Evolutionary conservation across 2,888 invertebrate species (phyloP).

Genomic region (Penaeus monodon): DNA sequence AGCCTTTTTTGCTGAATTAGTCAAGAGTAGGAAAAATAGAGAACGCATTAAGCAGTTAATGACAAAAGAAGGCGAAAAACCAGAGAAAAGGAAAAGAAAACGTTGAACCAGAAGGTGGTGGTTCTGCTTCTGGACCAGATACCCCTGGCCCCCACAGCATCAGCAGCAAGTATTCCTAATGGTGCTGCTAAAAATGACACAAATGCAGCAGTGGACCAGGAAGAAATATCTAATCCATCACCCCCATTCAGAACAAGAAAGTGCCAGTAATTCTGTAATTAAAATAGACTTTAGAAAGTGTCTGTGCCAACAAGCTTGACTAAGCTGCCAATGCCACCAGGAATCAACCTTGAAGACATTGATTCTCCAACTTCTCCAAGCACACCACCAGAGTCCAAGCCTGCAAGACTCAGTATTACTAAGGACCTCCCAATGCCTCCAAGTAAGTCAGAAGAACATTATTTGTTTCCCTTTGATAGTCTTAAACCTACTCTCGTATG

Average conservation of each 20-base stretch:
- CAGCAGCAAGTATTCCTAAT: slow-evolving; percentile 41
- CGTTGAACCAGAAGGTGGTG: slow-evolving; percentile 52
- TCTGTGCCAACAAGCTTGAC: slow-evolving; percentile 62
- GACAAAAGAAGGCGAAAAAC: slow-evolving; percentile 55
- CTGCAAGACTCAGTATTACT: slow-evolving; percentile 71
- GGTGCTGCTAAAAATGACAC: slow-evolving; percentile 41
- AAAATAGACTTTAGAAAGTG: slow-evolving; percentile 56
- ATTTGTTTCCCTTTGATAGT: no score
- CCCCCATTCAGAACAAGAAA: slow-evolving; percentile 40
- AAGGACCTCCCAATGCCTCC: slow-evolving; percentile 96
- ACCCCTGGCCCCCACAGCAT: slow-evolving; percentile 39
- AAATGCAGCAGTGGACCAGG: slow-evolving; percentile 24
- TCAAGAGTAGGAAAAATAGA: slow-evolving; percentile 78
- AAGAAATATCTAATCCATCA: slow-evolving; percentile 49
- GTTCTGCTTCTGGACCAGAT: slow-evolving; percentile 27
- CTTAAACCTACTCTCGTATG: background rate
- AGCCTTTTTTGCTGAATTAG: slow-evolving; percentile 90
- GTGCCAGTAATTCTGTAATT: slow-evolving; percentile 15
- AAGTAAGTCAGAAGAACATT: slow-evolving; percentile 72
- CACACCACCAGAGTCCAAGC: slow-evolving; percentile 72
- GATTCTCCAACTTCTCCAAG: slow-evolving; percentile 77
- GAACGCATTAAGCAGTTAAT: slow-evolving; percentile 58
- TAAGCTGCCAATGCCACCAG: slow-evolving; percentile 88
- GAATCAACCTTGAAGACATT: slow-evolving; percentile 79
- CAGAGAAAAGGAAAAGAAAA: slow-evolving; percentile 54